Base-by-base conservation (phyloP, 2,888 invertebrate genomes). In the Taenaris catops region DNA sequence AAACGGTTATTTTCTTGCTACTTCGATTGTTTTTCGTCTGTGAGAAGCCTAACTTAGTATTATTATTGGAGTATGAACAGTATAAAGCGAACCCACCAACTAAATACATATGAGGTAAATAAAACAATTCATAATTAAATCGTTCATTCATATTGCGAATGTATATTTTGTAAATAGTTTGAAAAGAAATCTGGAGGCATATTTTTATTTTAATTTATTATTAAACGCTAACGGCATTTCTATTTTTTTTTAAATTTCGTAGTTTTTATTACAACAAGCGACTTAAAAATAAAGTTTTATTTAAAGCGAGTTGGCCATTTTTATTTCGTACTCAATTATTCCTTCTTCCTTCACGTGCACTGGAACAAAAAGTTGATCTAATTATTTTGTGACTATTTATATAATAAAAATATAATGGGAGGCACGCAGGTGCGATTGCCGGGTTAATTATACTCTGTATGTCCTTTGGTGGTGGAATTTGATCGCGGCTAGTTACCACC, bases 121-220 rank as follows among this genome's bases (percentile, higher is more conserved):
- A n/a, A n/a, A n/a, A n/a, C n/a, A n/a, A n/a, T 48, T 20, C 20
- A 39, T 48, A 52, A 54, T 51, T 54, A 48, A 33, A 29, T 31
- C 29, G 34, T 34, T 19, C 26, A 31, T 9, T 28, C 28, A 21
- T 32, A 55, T 51, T 55, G 53, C 50, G 58, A 64, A 65, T 78
- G 74, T 81, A 79, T 72, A 79, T 78, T 67, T 74, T 81, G 79
- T 79, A 79, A 59, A 80, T 79, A 80, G 66, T 59, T 49, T 55
- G 62, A 60, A 70, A 59, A 68, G 51, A 62, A 11, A 64, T 51
- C 67, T 57, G 78, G 78, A 80, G 80, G 81, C 76, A 76, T 75
- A 73, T 64, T 23, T 8, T 16, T 16, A 23, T 8, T 66, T 65
- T 72, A 75, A 71, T 75, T 78, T 72, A 76, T 76, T 58, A 44